Conservation (phyloP, 2,797 vertebrate species). For the Gobionotothen gibberifrons region DNA sequence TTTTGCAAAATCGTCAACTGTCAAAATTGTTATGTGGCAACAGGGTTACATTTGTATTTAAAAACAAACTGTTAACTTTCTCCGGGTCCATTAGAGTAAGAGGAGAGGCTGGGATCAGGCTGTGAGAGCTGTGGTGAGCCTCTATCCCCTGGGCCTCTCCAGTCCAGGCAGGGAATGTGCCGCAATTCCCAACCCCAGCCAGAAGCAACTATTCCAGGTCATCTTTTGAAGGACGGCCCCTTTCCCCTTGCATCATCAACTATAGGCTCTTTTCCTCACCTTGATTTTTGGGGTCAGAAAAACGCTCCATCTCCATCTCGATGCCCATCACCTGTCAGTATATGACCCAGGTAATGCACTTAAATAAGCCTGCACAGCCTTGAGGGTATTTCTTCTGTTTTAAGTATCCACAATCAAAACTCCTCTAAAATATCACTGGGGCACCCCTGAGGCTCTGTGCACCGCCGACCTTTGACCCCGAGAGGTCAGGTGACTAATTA, state of each 20-base stretch:
- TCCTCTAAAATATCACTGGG: constrained; percentile 73
- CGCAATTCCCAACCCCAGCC: constrained; percentile 45
- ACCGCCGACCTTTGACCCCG: constrained; percentile 71
- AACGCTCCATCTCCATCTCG: constrained; percentile 55
- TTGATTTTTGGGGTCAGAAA: constrained; percentile 53
- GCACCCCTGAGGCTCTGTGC: constrained; percentile 70
- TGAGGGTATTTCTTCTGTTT: constrained; percentile 66
- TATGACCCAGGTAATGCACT: constrained; percentile 71
- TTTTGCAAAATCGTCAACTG: not conserved
- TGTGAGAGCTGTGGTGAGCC: constrained; percentile 27
- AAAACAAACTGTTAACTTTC: constrained; percentile 15
- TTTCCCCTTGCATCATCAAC: constrained; percentile 51
- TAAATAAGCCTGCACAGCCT: constrained; percentile 42
- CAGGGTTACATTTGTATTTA: not conserved
- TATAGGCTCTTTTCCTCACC: constrained; percentile 32
- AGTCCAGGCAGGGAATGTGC: constrained; percentile 37
- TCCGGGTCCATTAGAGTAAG: constrained; percentile 9
- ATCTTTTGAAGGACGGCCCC: constrained; percentile 51
- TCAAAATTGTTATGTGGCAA: not conserved
- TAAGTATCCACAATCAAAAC: constrained; percentile 76
- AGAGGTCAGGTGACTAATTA: constrained; percentile 82
- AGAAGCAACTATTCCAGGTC: constrained; percentile 56
- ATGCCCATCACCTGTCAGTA: constrained; percentile 74
- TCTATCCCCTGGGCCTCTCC: constrained; percentile 44
- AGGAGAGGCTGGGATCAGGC: constrained; percentile 6